A percentile compares a stretch with the other conserved stretches of the same genome.
Evolutionary conservation across 2,888 invertebrate genomes (phyloP).

Genomic region (Ptilodon capucinus): DNA sequence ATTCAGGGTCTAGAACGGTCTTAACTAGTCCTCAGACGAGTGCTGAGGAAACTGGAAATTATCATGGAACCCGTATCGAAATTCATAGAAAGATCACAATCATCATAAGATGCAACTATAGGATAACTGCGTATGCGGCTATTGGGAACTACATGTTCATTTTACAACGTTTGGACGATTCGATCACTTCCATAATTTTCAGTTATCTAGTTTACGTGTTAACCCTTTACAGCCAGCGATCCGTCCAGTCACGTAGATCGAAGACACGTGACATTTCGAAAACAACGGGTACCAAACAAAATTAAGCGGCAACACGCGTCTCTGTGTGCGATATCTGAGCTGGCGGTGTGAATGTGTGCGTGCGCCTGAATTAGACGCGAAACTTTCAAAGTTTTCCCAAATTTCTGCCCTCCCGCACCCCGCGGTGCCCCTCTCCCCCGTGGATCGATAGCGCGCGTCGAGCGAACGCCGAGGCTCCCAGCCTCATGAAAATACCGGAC

Average conservation of each 20-base stretch:
- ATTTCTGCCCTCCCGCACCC: conserved; percentile 73
- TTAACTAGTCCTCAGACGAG: not conserved
- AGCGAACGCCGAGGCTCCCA: conserved; percentile 66
- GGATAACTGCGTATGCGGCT: conserved; percentile 14
- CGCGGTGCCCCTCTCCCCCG: conserved; percentile 49
- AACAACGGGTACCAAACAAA: conserved; percentile 72
- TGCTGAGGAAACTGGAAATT: not conserved
- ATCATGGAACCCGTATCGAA: too few relatives aligned
- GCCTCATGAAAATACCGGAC: conserved; percentile 77
- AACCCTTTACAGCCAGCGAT: conserved; percentile 50
- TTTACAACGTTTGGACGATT: not conserved
- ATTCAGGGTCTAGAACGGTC: not conserved
- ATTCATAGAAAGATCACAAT: too few relatives aligned
- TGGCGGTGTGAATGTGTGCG: conserved; percentile 68
- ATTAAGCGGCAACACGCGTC: conserved; percentile 60
- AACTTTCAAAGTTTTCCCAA: conserved; percentile 84
- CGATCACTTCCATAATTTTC: conserved; percentile 29
- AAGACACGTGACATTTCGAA: conserved; percentile 73
- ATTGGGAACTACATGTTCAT: conserved; percentile 9
- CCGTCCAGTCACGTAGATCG: conserved; percentile 62
- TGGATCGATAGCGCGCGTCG: conserved; percentile 76
- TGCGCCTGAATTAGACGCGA: conserved; percentile 83
- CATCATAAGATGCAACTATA: not conserved
- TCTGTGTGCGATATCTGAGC: conserved; percentile 63
- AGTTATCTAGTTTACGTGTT: conserved; percentile 33